Percentiles rank a stretch among this genome's conserved stretches.
Conservation (phyloP, 2,888 invertebrate genomes). For the Caenorhabditis virilis region DNA sequence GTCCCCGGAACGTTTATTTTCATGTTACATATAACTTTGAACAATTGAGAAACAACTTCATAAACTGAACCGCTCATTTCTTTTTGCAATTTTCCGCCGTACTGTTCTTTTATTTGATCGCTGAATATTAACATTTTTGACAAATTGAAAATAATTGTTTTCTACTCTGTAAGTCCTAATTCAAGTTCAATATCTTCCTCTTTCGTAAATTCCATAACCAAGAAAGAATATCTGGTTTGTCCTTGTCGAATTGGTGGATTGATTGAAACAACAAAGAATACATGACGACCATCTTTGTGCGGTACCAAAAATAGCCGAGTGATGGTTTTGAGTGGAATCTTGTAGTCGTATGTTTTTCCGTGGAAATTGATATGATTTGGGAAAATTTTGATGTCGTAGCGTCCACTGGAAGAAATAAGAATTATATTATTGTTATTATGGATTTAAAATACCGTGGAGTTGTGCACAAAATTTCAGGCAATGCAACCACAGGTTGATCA, state of each 20-base stretch:
- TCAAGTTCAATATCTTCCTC: conserved; percentile 92
- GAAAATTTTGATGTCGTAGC: conserved; percentile 93
- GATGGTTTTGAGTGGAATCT: conserved; percentile 96
- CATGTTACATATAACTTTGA: conserved; percentile 91
- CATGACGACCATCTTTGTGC: conserved; percentile 95
- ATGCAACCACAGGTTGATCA: conserved; percentile 95
- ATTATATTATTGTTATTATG: conserved; percentile 22
- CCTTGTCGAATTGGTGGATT: conserved; percentile 99
- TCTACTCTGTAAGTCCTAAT: conserved; percentile 86
- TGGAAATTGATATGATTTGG: conserved; percentile 88
- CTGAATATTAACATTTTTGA: conserved; percentile 70
- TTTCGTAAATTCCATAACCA: conserved; percentile 89
- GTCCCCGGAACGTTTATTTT: conserved; percentile 92
- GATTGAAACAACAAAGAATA: conserved; percentile 93
- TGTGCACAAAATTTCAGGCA: conserved; percentile 93
- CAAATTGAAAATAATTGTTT: background rate
- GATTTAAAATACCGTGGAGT: conserved; percentile 81
- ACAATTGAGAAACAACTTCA: conserved; percentile 91
- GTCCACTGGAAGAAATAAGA: conserved; percentile 79
- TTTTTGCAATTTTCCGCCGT: conserved; percentile 86
- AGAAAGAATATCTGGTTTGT: conserved; percentile 94
- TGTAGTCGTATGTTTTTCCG: conserved; percentile 99
- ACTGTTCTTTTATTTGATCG: conserved; percentile 88
- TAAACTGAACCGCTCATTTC: conserved; percentile 90
- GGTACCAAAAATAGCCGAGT: conserved; percentile 90